Percentiles rank a stretch among this genome's conserved stretches.
Conservation (phyloP, 2,888 invertebrate species). For the Macaria notata region DNA sequence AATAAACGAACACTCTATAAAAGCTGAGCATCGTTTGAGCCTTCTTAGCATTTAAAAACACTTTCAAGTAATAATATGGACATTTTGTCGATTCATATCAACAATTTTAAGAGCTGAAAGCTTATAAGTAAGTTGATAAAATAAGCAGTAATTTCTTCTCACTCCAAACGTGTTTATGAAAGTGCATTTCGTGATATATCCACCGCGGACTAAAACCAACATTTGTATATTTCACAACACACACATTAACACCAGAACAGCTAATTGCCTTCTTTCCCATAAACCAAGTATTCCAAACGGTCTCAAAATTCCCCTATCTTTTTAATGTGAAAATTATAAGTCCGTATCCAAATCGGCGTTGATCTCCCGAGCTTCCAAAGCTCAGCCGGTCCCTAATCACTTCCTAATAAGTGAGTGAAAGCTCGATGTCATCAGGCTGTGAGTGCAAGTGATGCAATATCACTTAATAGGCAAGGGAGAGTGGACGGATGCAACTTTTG, state of each 20-base stretch:
- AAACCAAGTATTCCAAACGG: slow-evolving; percentile 12
- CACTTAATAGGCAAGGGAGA: slow-evolving; percentile 28
- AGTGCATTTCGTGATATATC: not conserved
- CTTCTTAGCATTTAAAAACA: no score
- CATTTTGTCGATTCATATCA: no score
- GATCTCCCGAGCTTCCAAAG: slow-evolving; percentile 27
- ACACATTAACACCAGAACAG: slow-evolving; percentile 6
- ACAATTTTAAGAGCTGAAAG: no score
- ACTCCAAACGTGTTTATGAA: not conserved
- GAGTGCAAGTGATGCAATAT: slow-evolving; percentile 39
- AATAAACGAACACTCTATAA: no score
- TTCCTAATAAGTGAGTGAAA: slow-evolving; percentile 61
- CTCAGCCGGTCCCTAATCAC: slow-evolving; percentile 37
- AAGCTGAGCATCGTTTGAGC: no score
- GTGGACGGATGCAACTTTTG: slow-evolving; percentile 5
- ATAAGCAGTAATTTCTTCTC: not conserved
- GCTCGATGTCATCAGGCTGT: slow-evolving; percentile 37
- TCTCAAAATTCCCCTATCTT: slow-evolving; percentile 23
- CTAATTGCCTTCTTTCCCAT: slow-evolving; percentile 17
- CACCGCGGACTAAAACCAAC: slow-evolving; percentile 3
- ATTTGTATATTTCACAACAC: slow-evolving; percentile 22
- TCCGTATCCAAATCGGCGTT: slow-evolving; percentile 11
- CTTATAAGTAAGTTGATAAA: not conserved
- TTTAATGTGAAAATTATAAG: slow-evolving; percentile 31
- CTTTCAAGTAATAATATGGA: no score